Evolutionary conservation across 1,140 invertebrate genomes (phyloP).

Genomic region (Bombus huntii): DNA sequence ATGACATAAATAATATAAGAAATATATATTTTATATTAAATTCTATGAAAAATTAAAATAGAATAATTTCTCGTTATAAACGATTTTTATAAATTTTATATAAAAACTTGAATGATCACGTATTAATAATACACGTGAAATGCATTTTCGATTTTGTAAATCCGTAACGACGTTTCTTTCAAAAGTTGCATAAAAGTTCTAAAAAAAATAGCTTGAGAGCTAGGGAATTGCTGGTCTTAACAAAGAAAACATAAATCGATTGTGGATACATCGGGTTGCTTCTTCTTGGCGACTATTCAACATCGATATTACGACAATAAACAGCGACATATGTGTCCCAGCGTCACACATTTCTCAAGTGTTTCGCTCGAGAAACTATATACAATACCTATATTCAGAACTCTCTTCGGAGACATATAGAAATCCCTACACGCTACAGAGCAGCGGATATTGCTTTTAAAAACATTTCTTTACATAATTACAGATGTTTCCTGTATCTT

Average conservation of each 20-base stretch:
- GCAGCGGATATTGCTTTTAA: not conserved
- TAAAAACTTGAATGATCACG: no score
- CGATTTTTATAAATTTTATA: no score
- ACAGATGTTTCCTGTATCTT: not conserved
- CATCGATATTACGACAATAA: conserved; percentile 40
- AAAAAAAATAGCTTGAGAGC: conserved; percentile 10
- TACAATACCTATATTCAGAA: not conserved
- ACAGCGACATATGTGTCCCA: conserved; percentile 32
- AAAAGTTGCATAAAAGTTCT: conserved; percentile 16
- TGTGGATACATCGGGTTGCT: not conserved
- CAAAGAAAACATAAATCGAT: conserved; percentile 39
- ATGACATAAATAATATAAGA: no score
- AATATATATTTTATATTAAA: no score
- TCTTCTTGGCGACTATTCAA: conserved; percentile 42
- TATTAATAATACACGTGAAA: no score
- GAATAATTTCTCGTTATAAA: no score
- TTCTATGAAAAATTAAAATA: no score
- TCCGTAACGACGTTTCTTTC: not conserved
- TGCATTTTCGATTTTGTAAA: no score
- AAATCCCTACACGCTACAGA: not conserved
- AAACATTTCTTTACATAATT: not conserved
- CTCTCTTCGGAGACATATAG: not conserved
- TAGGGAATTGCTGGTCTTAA: not conserved
- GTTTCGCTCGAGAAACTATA: not conserved
- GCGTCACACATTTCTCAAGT: conserved; percentile 19